Evolutionary conservation across 2,113 vertebrate genomes (phyloP), one percentile per base, ranked within the genome.

Genomic region (Chloroceryle aenea): DNA sequence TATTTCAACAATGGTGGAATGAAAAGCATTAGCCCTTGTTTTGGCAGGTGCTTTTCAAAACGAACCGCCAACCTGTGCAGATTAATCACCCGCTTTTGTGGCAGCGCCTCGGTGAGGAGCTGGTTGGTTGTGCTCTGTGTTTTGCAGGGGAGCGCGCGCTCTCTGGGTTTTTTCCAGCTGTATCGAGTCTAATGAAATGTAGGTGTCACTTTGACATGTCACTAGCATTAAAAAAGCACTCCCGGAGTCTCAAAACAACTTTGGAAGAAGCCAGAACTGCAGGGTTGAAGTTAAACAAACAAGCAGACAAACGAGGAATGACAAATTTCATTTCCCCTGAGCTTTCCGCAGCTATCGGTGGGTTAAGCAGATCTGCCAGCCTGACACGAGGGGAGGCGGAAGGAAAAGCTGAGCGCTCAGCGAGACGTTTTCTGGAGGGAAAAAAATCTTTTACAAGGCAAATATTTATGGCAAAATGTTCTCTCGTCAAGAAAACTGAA

Each of bases 321-420:
- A 78, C 77, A 82, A 82, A 64, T 68, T 4, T 56, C 52, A 14
- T 40, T 34, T 82, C 86, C 88, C 89, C 26, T 21, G 63, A 93
- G 94, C 69, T 30, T 74, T 47, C 77, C 0, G 0, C 73, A 32
- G 82, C 77, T 34, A 12, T 53, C 9, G 0, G 76, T 0, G 25
- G 50, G 59, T 42, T 79, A 64, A 23, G 52, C 77, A 90, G 88
- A 69, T 82, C 90, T 32, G 66, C 55, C 64, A 55, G 68, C 6
- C 21, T 12, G 64, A 74, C 84, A n/a, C 0, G 0, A 87, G 61
- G 50, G 45, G 68, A 62, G 40, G 21, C 3, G 2, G n/a, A 29
- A 73, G 56, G 85, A 88, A 86, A 38, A 5, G n/a, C 62, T 40
- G 74, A 82, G 85, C 63, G 2, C 58, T 79, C 53, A 11, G 0